Conservation (phyloP, 2,888 invertebrate genomes). For the Tipula confusa region DNA sequence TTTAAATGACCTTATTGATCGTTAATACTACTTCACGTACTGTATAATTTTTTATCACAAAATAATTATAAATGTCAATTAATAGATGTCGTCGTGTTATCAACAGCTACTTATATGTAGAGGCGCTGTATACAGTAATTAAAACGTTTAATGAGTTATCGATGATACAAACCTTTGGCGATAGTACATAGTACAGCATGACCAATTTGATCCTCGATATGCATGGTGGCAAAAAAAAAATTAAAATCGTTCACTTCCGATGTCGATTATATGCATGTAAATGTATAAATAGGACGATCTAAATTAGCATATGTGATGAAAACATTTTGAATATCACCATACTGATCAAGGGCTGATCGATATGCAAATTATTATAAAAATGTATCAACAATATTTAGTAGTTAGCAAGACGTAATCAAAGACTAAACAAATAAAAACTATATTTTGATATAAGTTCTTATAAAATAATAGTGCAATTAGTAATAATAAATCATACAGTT, state of each 20-base stretch:
- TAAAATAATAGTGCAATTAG: not conserved
- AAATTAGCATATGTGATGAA: too few relatives aligned
- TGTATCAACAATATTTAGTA: not conserved
- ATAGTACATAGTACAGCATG: not conserved
- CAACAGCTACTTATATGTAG: not conserved
- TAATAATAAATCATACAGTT: too few relatives aligned
- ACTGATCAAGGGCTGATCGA: not conserved
- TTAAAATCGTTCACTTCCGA: too few relatives aligned
- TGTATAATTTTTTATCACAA: not conserved
- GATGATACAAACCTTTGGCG: not conserved
- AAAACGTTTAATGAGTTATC: not conserved
- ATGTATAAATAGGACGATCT: too few relatives aligned
- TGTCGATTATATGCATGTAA: too few relatives aligned
- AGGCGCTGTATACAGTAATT: not conserved
- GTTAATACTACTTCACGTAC: not conserved
- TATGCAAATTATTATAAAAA: not conserved
- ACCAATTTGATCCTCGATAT: too few relatives aligned
- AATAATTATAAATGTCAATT: not conserved
- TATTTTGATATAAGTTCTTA: not conserved
- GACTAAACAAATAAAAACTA: not conserved
- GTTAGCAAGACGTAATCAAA: not conserved
- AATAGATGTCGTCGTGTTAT: conserved; percentile 8
- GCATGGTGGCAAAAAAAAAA: not conserved
- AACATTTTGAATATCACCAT: not conserved
- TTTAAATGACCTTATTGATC: too few relatives aligned